phyloP scores from a whole-genome alignment of 2,113 vertebrate species.

The Urocitellus parryii region DNA sequence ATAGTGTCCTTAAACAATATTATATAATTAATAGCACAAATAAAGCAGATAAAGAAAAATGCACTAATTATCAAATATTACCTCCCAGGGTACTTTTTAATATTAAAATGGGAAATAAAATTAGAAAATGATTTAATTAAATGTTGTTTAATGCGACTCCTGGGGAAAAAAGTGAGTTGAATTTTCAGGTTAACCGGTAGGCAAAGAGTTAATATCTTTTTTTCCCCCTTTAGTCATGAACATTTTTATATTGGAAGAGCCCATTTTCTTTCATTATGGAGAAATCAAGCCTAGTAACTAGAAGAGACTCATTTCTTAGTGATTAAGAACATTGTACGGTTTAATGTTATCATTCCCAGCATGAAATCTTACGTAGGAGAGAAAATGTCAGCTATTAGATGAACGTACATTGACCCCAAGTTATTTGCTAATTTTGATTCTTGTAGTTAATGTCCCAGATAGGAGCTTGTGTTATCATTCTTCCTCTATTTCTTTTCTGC shows the following conservation, averaged over 20 bases:
- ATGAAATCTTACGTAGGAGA: not conserved
- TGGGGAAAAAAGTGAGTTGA: not conserved
- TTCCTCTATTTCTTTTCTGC: not conserved
- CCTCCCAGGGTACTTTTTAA: not conserved
- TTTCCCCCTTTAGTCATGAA: constrained; percentile 7
- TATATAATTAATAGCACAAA: constrained; percentile 54
- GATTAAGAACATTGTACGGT: not conserved
- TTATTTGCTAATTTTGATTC: not conserved
- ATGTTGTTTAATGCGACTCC: not conserved
- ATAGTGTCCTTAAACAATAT: constrained; percentile 1
- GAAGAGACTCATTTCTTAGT: not conserved
- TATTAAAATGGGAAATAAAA: constrained; percentile 63
- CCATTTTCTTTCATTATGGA: not conserved
- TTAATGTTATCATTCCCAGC: not conserved
- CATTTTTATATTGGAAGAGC: not conserved
- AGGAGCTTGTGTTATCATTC: not conserved
- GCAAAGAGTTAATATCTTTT: constrained; percentile 2
- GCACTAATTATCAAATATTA: constrained; percentile 47
- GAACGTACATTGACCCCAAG: not conserved
- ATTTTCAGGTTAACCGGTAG: not conserved
- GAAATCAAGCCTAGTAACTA: not conserved
- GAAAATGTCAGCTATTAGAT: not conserved
- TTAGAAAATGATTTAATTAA: constrained; percentile 72
- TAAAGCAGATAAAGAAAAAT: constrained; percentile 57
- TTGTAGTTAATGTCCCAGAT: not conserved